Base-by-base conservation (phyloP, 2,888 invertebrate species). In the Torymus auratus region DNA sequence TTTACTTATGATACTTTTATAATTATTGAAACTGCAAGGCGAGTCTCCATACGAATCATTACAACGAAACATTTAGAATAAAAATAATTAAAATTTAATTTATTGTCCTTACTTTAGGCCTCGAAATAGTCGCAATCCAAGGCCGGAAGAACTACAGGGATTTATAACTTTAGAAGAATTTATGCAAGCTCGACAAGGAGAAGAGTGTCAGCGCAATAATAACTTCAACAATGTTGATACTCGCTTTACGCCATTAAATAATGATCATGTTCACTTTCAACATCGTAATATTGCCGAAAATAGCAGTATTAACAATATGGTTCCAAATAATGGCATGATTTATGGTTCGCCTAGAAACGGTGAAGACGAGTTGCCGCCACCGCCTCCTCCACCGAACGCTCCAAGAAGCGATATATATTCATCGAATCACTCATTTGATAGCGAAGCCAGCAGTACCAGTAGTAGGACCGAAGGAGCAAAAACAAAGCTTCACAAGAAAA, bases 131-230 rank as follows among this genome's bases (percentile, higher is more conserved):
- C 86, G 85, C 14, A 84, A 82, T 68, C 83, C 84, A 74, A 91
- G 92, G 83, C 92, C 92, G 13, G 94, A 94, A 83, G 94, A 93
- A 88, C 91, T 94, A 52, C 92, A 93, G 65, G 95, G 95, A 0
- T 94, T 95, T 87, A 94, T 96, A 71, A 96, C 96, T 0, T 91
- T 96, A 52, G 95, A 96, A 89, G 95, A 96, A 91, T 93, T 96
- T 87, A 96, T 96, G 96, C 90, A 95, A 84, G 93, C 94, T 84
- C 94, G 95, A 84, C 96, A 96, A 89, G 94, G 94, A 83, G 95
- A 95, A 88, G 95, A 96, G 87, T 92, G 93, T 23, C 92, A 93
- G 84, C 92, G 93, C 53, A 79, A 67, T 79, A 65, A 82, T 81
- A 55, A 83, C 78, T 70, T 83, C 82, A 84, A 62, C 56, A 67